Evolutionary conservation across 2,888 invertebrate genomes (phyloP).

Genomic region (Machimus atricapillus): DNA sequence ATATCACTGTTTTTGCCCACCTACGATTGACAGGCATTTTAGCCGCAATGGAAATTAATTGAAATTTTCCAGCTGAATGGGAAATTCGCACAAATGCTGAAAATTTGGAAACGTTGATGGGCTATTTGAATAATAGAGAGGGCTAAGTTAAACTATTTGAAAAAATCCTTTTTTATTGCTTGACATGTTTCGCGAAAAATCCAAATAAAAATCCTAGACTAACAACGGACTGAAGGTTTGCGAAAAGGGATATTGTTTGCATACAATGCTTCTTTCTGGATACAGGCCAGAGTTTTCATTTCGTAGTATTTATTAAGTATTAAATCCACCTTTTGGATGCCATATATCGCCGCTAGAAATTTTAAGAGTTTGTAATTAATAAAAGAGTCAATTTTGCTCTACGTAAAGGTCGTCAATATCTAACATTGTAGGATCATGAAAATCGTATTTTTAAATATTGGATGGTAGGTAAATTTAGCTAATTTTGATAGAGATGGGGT

Average conservation of each 20-base stretch:
- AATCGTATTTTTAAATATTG: no score
- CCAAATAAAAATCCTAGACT: neutral
- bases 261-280: neutral
- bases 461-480: no score
- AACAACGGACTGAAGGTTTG: neutral
- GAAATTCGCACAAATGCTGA: neutral
- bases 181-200: neutral
- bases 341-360: no score
- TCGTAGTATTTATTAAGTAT: no score
- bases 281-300: neutral
- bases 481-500: no score
- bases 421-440: no score
- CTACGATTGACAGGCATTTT: neutral
- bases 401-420: no score
- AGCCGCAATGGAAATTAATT: neutral
- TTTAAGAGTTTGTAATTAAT: no score
- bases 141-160: neutral
- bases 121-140: neutral
- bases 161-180: neutral
- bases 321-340: no score
- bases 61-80: neutral
- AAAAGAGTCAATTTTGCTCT: no score
- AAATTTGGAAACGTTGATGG: neutral
- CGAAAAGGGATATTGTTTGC: neutral
- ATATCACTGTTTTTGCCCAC: neutral